Evolutionary conservation across 2,797 vertebrate species (phyloP).

Genomic region (Alca torda): DNA sequence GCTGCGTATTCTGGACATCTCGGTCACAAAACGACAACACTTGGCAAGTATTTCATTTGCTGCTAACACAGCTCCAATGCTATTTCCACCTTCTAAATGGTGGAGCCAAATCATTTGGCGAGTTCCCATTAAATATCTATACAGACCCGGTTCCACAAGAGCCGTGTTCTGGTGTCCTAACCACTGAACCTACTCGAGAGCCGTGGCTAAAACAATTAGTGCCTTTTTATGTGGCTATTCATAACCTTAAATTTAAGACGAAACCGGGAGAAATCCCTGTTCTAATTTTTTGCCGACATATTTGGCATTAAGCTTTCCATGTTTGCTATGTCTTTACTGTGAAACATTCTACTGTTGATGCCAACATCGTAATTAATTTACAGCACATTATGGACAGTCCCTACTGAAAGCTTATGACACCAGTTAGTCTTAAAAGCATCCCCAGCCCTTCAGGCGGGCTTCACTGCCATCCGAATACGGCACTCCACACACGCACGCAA

Average conservation of each 20-base stretch:
- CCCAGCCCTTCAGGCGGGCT: neutral
- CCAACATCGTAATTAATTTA: neutral
- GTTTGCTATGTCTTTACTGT: neutral
- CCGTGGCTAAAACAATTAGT: neutral
- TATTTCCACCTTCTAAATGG: neutral
- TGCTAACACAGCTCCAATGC: neutral
- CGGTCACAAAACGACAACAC: neutral
- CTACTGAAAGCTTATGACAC: neutral
- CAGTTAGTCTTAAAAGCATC: neutral
- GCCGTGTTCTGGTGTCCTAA: neutral
- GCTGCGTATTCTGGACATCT: neutral
- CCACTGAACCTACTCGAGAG: neutral
- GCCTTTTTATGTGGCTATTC: neutral
- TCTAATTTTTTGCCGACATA: neutral
- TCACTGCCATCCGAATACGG: neutral
- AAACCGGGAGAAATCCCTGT: neutral
- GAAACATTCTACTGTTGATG: neutral
- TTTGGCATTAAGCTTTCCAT: neutral
- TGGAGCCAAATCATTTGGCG: neutral
- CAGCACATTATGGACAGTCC: neutral
- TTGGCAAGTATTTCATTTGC: neutral
- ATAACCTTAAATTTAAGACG: neutral
- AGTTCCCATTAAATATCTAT: neutral
- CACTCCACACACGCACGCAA: neutral
- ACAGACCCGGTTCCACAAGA: neutral